These are phyloP conservation scores for Otis tarda DNA, from an alignment of 2,113 vertebrate species.

Conservation along the genomic window DNA sequence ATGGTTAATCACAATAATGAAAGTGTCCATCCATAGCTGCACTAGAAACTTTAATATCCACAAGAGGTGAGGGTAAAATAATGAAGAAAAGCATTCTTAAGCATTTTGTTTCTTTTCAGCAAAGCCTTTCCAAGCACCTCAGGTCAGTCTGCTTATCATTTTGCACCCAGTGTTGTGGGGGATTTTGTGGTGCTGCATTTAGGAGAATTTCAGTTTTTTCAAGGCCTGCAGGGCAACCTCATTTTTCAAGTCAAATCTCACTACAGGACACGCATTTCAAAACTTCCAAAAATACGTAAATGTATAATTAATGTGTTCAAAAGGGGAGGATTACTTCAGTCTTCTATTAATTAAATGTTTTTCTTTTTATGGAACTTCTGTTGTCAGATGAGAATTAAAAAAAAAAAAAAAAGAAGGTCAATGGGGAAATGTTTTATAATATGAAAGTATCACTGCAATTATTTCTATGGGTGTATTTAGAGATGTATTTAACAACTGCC, in stretches of 20 bases:
- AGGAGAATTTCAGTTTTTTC: background rate
- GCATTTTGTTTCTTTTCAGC: background rate
- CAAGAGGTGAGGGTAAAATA: background rate
- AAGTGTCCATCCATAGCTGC: background rate
- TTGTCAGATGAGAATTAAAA: background rate
- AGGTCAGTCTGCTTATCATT: background rate
- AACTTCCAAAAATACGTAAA: background rate
- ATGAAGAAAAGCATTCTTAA: background rate
- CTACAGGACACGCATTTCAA: background rate
- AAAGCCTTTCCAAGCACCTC: background rate
- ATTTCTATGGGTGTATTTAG: background rate
- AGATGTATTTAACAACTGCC: background rate
- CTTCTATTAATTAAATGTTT: background rate
- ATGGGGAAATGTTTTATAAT: background rate
- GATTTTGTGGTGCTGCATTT: background rate
- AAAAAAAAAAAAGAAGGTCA: background rate
- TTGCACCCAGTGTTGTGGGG: fast-evolving
- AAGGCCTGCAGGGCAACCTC: background rate
- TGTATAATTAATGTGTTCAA: background rate
- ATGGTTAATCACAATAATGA: background rate
- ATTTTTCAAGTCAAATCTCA: background rate
- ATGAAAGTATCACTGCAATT: background rate
- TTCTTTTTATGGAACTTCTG: background rate
- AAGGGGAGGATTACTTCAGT: background rate
- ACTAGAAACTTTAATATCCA: background rate